Base-by-base conservation (phyloP, 2,888 invertebrate genomes). In the Caenorhabditis wallacei region DNA sequence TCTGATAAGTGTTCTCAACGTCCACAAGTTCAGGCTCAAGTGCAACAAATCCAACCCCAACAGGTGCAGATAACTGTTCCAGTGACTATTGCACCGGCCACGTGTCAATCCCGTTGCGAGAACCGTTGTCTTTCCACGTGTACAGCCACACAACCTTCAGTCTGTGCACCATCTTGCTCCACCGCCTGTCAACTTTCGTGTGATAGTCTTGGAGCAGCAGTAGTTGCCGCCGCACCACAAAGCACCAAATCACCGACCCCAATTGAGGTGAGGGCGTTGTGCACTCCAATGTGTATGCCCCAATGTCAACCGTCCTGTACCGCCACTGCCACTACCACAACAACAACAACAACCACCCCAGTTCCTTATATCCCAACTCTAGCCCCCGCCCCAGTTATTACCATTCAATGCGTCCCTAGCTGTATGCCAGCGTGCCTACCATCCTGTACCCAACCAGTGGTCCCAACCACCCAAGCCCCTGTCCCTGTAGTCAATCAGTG, bases 371-470 rank as follows among this genome's bases (percentile, higher is more conserved):
- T 63, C 35, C 64, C 37, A 46, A 64, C 64, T 22, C 48, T 64
- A 7, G 64, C 64, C 56, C 74, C 64, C 16, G 24, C 30, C 16
- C 63, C 51, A 26, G 46, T 43, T 48, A 48, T 48, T 48, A 48
- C 30, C 71, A 76, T n/a, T n/a, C 72, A 69, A 56, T 87, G 87
- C 66, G 80, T 80, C 24, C 75, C 87, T n/a, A 63, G 81, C 48
- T 87, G 87, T 82, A 83, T 84, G 87, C 87, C 87, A 37, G 76
- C 75, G 22, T 87, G 87, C 66, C 75, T 79, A 35, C 69, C 78
- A 35, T 26, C 59, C 4, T 87, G 87, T 70, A 76, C 81, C 40
- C 64, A 78, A 22, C 68, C 69, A 35, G 30, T 71, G 37, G 53
- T 48, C 2, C 61, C 53, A 30, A 40, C 63, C 59, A 66, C 66